Evolutionary conservation across 2,113 vertebrate genomes (phyloP), one percentile per base, ranked within the genome.

Genomic region (Psittacula cyanocephala): DNA sequence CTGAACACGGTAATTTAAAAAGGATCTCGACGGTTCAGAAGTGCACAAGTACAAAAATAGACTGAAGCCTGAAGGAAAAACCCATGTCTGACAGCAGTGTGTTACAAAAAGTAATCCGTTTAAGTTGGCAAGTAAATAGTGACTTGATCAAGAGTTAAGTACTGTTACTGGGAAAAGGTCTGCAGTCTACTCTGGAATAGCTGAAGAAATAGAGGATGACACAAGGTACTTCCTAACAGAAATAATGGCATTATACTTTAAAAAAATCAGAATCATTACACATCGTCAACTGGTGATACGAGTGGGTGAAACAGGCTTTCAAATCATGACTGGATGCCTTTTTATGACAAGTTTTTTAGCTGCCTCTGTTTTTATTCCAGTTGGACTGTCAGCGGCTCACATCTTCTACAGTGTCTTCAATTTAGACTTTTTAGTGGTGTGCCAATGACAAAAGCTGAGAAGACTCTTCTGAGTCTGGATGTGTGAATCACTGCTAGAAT

Each of bases 11-110:
- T 67, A 68, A 92, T 92, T 97, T 92, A 29, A 79, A 81, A 95
- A 91, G 62, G 55, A 4, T 72, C 90, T 57, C 67, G 62, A 59
- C 41, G 74, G 92, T 93, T 92, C 94, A 79, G 85, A 93, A 96
- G 84, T 82, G 59, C 67, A 91, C 63, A 24, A 50, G 12, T 28
- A 79, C 81, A 91, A 87, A 90, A 96, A 92, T 49, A 95, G 91
- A 87, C 52, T 65, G 69, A 52, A 71, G 49, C 2, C 64, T 67
- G 69, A 59, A 72, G 71, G 74, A 81, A 91, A 93, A 87, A 16
- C 4, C 2, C 29, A 53, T 13, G 62, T 75, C 44, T 79, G 88
- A 93, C 60, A 83, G 79, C 6, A 71, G 35, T 0, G 0, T 9
- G 77, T 59, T 81, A 52, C 59, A 88, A 67, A 64, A 64, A 68